phyloP scores from a whole-genome alignment of 2,797 vertebrate species.

The Sandelia bainsii region DNA sequence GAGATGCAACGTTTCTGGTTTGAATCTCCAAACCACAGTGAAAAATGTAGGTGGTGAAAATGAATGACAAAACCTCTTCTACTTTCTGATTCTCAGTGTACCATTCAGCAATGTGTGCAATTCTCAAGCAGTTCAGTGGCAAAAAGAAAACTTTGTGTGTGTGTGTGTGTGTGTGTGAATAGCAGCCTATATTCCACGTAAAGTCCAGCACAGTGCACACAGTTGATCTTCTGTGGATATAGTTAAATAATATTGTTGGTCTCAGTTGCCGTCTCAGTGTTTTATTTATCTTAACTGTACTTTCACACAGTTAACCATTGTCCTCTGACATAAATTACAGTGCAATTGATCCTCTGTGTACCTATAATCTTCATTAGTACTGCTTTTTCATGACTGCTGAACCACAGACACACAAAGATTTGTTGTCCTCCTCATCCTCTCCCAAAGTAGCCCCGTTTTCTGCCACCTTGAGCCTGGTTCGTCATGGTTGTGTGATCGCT shows the following conservation, averaged over 20 bases:
- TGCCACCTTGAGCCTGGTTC: constrained; percentile 83
- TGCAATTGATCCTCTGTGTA: constrained; percentile 45
- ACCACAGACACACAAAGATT: constrained; percentile 54
- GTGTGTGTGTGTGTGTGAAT: background rate
- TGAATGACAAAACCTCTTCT: background rate
- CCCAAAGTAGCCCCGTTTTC: constrained; percentile 64
- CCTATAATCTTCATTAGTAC: constrained; percentile 54
- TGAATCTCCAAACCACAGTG: background rate
- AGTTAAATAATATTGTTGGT: constrained; percentile 17
- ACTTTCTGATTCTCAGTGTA: background rate
- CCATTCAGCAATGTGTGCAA: background rate
- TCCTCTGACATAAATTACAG: constrained; percentile 33
- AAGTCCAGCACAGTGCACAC: background rate
- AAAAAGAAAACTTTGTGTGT: background rate
- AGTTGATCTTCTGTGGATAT: constrained; percentile 26
- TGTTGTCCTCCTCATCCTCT: constrained; percentile 59
- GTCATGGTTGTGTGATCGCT: constrained; percentile 86
- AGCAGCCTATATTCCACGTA: background rate
- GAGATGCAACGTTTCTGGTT: background rate
- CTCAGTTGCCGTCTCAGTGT: background rate
- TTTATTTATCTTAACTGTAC: constrained; percentile 24
- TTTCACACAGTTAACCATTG: constrained; percentile 25
- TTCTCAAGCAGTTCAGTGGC: background rate
- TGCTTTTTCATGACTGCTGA: constrained; percentile 50
- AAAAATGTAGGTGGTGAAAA: background rate